A percentile compares a stretch with the other conserved stretches of the same genome.
These are phyloP conservation scores for Acleris literana DNA, from an alignment of 2,888 invertebrate species.

Conservation along the genomic window DNA sequence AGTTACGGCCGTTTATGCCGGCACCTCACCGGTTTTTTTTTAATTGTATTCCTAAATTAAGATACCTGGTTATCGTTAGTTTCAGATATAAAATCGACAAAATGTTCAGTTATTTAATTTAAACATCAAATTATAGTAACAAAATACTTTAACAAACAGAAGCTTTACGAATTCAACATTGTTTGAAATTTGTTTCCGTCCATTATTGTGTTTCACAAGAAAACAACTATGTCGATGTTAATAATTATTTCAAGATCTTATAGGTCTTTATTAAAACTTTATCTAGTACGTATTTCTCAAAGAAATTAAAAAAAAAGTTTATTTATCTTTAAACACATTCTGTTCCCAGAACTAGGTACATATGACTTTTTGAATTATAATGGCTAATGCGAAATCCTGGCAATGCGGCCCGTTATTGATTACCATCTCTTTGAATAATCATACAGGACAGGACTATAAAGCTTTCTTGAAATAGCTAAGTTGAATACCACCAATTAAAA, in stretches of 20 bases:
- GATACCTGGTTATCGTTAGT: no score
- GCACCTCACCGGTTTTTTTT: no score
- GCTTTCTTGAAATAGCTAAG: background rate
- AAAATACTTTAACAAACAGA: conserved; percentile 29
- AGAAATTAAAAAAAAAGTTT: no score
- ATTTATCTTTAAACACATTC: no score
- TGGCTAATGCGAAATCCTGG: no score
- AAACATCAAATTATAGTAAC: conserved; percentile 23
- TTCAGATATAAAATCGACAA: background rate
- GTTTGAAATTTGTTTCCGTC: conserved; percentile 22
- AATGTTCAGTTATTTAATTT: background rate
- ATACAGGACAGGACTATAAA: background rate
- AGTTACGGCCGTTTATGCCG: no score
- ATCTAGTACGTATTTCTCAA: background rate
- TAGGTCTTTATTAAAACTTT: conserved; percentile 11
- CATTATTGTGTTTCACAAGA: conserved; percentile 32
- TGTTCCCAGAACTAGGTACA: no score
- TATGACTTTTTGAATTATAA: no score
- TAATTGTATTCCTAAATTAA: no score
- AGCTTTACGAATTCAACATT: conserved; percentile 27
- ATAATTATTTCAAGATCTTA: conserved; percentile 15
- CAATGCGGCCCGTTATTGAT: background rate
- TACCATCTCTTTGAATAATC: no score
- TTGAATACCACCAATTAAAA: conserved; percentile 7
- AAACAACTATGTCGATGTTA: conserved; percentile 30